Evolutionary conservation across 2,888 invertebrate genomes (phyloP).

Genomic region (Omphaloscelis lunosa): DNA sequence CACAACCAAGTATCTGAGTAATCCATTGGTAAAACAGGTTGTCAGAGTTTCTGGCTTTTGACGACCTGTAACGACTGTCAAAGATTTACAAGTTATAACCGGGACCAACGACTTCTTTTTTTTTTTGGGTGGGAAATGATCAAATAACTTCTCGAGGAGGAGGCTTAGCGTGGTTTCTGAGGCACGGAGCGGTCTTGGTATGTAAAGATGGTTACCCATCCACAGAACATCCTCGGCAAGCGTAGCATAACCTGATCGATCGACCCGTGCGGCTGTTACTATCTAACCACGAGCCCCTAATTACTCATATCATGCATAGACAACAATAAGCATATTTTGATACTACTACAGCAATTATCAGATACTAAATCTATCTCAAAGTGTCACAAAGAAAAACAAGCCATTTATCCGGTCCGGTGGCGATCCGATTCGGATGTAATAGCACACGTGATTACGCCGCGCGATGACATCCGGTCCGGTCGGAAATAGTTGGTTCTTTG

Average conservation of each 20-base stretch:
- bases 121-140: too few relatives aligned
- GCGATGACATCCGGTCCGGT: slow-evolving; percentile 61
- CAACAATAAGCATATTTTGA: neutral
- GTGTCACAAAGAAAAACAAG: slow-evolving; percentile 16
- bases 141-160: too few relatives aligned
- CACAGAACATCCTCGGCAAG: neutral
- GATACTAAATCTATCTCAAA: neutral
- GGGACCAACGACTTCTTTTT: too few relatives aligned
- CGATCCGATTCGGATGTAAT: slow-evolving; percentile 70
- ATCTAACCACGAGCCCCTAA: too few relatives aligned
- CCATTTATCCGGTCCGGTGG: slow-evolving; percentile 18
- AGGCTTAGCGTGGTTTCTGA: neutral
- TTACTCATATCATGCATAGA: neutral
- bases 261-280: neutral
- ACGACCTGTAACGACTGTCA: neutral
- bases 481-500: slow-evolving; percentile 39
- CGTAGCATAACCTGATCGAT: neutral
- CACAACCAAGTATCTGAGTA: too few relatives aligned
- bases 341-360: neutral
- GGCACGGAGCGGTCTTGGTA: neutral
- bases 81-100: neutral
- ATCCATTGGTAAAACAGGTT: neutral
- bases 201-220: neutral
- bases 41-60: neutral
- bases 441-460: slow-evolving; percentile 74